phyloP scores from a whole-genome alignment of 2,888 invertebrate species.

The Cynaeus angustus region DNA sequence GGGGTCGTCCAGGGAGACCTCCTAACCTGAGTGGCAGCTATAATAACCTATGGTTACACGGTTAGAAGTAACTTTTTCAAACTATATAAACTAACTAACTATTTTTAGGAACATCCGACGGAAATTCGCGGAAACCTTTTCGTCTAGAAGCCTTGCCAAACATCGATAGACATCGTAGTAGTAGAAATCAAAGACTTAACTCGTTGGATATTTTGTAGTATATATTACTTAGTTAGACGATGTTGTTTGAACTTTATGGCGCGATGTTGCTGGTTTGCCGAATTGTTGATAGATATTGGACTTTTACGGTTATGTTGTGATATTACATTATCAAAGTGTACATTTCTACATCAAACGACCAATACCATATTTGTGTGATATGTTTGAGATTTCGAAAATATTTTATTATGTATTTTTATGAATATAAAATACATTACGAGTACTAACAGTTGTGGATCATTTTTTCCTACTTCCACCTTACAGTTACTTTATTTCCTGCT shows the following conservation, averaged over 20 bases:
- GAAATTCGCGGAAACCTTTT: conserved; percentile 63
- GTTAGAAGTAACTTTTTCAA: conserved; percentile 42
- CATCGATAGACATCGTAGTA: conserved; percentile 62
- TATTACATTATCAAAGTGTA: conserved; percentile 15
- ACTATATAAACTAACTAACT: neutral
- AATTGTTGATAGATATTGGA: conserved; percentile 10
- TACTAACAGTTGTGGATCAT: too few relatives aligned
- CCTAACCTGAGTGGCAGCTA: conserved; percentile 54
- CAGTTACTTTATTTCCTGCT: too few relatives aligned
- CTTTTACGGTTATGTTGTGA: conserved; percentile 31
- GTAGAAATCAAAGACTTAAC: conserved; percentile 58
- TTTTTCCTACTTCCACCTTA: too few relatives aligned
- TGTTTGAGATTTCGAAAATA: conserved; percentile 43
- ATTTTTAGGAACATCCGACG: conserved; percentile 46
- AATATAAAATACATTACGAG: conserved; percentile 34
- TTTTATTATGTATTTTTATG: conserved; percentile 49
- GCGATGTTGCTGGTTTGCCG: neutral
- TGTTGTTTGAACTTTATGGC: neutral
- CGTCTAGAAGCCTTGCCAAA: conserved; percentile 69
- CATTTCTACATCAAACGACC: conserved; percentile 21
- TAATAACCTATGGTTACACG: conserved; percentile 63
- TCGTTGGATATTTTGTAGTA: conserved; percentile 63
- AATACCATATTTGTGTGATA: conserved; percentile 42
- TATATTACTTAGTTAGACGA: conserved; percentile 6
- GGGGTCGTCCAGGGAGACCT: conserved; percentile 51